These are phyloP conservation scores for Illadopsis cleaveri DNA, from an alignment of 2,113 vertebrate species.

Conservation along the genomic window DNA sequence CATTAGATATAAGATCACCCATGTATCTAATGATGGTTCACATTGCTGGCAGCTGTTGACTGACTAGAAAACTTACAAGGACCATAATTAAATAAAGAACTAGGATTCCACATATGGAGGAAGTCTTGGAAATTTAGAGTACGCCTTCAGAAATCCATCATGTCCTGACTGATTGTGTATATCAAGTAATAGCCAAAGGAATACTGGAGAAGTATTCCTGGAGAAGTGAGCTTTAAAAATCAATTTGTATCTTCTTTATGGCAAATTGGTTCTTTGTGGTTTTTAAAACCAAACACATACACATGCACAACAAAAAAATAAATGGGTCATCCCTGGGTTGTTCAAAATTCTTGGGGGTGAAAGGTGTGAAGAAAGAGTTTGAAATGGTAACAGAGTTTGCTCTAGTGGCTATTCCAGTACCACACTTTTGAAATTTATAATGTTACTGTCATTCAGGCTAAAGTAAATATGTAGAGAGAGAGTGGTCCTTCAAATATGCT, in stretches of 20 bases:
- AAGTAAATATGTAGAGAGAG: background rate
- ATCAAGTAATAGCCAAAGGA: background rate
- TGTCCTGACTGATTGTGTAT: background rate
- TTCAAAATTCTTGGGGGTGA: background rate
- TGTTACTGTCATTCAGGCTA: background rate
- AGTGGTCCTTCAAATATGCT: background rate
- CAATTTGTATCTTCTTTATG: background rate
- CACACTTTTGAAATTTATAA: background rate
- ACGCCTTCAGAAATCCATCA: background rate
- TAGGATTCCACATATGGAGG: background rate
- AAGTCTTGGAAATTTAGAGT: background rate
- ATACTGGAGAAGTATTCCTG: background rate
- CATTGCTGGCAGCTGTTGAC: background rate
- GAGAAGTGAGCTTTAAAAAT: slow-evolving; percentile 33
- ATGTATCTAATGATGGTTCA: background rate
- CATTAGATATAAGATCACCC: background rate
- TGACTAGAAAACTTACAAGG: background rate
- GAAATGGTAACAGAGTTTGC: background rate
- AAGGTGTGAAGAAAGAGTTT: background rate
- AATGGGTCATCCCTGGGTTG: background rate
- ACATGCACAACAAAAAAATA: background rate
- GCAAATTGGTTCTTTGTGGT: background rate
- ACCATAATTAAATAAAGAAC: background rate
- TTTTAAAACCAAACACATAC: background rate
- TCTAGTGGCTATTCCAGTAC: background rate